phyloP scores from a whole-genome alignment of 2,797 vertebrate genomes.

The Rachycentron canadum region DNA sequence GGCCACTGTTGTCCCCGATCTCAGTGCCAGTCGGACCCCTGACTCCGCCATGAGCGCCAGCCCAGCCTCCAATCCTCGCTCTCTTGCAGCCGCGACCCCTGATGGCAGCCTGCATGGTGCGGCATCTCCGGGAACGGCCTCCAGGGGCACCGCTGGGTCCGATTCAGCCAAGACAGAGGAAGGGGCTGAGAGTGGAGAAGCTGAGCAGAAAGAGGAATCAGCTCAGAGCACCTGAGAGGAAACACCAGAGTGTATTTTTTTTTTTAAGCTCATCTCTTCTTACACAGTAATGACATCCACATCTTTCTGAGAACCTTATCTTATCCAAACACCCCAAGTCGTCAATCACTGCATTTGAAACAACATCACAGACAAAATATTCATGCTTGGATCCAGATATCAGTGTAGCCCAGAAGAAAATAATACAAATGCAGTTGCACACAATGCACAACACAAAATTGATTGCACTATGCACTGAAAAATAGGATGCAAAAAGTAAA shows the following conservation, averaged over 20 bases:
- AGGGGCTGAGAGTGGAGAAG: slow-evolving; percentile 48
- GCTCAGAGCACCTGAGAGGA: slow-evolving; percentile 71
- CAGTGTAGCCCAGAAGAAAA: slow-evolving; percentile 43
- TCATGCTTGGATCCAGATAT: slow-evolving; percentile 45
- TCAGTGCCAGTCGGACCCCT: slow-evolving; percentile 72
- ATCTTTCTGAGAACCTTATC: slow-evolving; percentile 25
- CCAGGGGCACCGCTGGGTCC: slow-evolving; percentile 47
- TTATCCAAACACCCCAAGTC: slow-evolving; percentile 34
- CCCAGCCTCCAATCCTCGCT: slow-evolving; percentile 69
- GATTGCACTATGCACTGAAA: slow-evolving; percentile 40
- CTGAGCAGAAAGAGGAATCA: slow-evolving; percentile 46
- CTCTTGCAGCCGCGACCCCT: slow-evolving; percentile 28
- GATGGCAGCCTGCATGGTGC: slow-evolving; percentile 60
- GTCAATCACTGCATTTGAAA: slow-evolving; percentile 40
- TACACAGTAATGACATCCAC: slow-evolving; percentile 38
- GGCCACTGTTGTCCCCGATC: slow-evolving; percentile 54
- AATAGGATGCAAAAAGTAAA: slow-evolving; percentile 39
- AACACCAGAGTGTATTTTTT: not conserved
- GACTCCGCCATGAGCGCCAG: slow-evolving; percentile 76
- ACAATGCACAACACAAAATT: slow-evolving; percentile 44
- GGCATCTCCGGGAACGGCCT: slow-evolving; percentile 53
- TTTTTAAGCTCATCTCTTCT: slow-evolving; percentile 24
- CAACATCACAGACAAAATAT: slow-evolving; percentile 41
- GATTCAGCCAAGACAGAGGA: slow-evolving; percentile 55
- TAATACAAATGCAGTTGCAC: slow-evolving; percentile 28